Conservation (phyloP, 92 coral and sea anemone genomes). For the Meandrina meandrites region DNA sequence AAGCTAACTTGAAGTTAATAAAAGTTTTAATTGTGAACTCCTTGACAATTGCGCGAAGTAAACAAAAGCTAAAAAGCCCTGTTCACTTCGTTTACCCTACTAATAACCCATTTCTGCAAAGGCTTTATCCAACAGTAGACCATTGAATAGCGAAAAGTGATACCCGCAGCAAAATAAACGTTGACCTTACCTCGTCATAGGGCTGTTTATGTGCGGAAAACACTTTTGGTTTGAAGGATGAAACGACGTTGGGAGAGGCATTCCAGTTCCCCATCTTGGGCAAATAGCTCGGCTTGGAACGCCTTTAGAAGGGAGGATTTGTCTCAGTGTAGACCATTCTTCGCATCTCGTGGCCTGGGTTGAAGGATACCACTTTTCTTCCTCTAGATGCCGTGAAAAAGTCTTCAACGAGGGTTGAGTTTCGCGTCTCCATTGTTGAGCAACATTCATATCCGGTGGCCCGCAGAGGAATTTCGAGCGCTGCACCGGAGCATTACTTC, state of each 20-base stretch:
- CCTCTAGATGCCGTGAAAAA: slow-evolving; percentile 89
- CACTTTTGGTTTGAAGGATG: slow-evolving; percentile 52
- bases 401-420: slow-evolving; percentile 82
- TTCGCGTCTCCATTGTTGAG: slow-evolving; percentile 80
- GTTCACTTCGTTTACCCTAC: slow-evolving; percentile 7
- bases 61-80: slow-evolving; percentile 34
- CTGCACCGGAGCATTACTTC: slow-evolving; percentile 95
- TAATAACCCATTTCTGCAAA: not conserved
- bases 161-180: not conserved
- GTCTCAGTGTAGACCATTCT: slow-evolving; percentile 97
- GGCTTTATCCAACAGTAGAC: not conserved
- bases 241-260: slow-evolving; percentile 44
- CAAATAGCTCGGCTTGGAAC: slow-evolving; percentile 60
- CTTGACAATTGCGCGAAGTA: not conserved
- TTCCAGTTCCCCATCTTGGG: slow-evolving; percentile 95
- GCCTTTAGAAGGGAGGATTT: slow-evolving; percentile 89
- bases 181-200: slow-evolving; percentile 88
- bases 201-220: slow-evolving; percentile 96
- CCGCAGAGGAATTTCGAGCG: slow-evolving; percentile 85
- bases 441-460: slow-evolving; percentile 42
- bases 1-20: not conserved
- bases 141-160: not conserved
- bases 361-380: slow-evolving; percentile 80
- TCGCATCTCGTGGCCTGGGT: slow-evolving; percentile 92
- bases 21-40: not conserved